Base-by-base conservation (phyloP, 2,888 invertebrate genomes). In the Acleris laterana region DNA sequence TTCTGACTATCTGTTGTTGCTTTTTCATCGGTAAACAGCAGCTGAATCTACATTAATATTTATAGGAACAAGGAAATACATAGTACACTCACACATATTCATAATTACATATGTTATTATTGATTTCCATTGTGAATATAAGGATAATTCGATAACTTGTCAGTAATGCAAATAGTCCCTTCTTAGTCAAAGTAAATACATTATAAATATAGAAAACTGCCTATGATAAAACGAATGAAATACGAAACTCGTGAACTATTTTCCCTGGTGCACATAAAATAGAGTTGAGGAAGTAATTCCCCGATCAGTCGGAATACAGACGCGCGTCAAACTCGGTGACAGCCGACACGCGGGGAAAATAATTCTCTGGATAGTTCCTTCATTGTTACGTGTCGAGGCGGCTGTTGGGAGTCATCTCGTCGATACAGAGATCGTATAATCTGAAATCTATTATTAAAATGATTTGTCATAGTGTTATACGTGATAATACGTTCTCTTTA, bases 251-350 rank as follows among this genome's bases (percentile, higher is more conserved):
- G 13, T 13, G 5, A 38, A 38, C 38, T 13, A 38, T 60, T 65
- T 61, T 51, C 46, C 51, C n/a, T 62, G 25, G 61, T 61, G 48
- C 61, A 62, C 46, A 52, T 55, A 55, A 57, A 61, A 66, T 62
- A 62, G 66, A 63, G 58, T 66, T 62, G 62, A 51, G 62, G 51
- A 66, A 66, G 57, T 66, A 66, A 62, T 66, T 62, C 62, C 52
- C 32, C 46, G 48, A 61, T 20, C 56, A 25, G 6, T 42, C 48
- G 55, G 61, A 50, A 61, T 61, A 66, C 57, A 66, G 62, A 62
- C 57, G 62, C 46, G 57, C 50, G 62, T 66, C 66, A 66, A 61
- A 51, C 61, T 44, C 61, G 61, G 46, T 61, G 61, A 66, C 65
- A 61, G 63, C 25, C 32, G 56, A 61, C 58, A 59, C 61, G 61